A percentile compares a stretch with the other conserved stretches of the same genome.
These are phyloP conservation scores for Diadophis punctatus DNA, from an alignment of 2,113 vertebrate species.

Conservation along the genomic window DNA sequence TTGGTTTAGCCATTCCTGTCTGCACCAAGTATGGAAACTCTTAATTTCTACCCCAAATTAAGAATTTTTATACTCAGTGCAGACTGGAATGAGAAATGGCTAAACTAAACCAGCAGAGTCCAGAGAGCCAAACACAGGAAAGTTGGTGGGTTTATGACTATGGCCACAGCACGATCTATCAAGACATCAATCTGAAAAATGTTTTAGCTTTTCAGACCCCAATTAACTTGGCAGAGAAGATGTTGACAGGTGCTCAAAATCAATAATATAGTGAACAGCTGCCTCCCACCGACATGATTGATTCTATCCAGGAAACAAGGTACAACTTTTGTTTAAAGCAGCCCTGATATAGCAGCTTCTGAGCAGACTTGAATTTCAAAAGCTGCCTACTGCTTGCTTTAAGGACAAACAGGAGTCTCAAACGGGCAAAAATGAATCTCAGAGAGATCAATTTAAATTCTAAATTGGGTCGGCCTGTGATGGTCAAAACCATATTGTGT, in stretches of 20 bases:
- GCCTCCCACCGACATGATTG: background rate
- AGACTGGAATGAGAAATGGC: background rate
- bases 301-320: background rate
- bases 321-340: background rate
- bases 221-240: background rate
- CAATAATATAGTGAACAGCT: background rate
- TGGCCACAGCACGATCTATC: background rate
- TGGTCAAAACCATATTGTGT: background rate
- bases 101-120: background rate
- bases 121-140: background rate
- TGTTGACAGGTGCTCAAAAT: background rate
- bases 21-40: background rate
- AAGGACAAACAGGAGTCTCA: background rate
- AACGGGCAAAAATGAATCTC: background rate
- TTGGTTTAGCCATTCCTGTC: background rate
- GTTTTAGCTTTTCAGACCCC: background rate
- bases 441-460: background rate
- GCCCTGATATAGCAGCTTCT: background rate
- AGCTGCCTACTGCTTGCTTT: background rate
- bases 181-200: background rate
- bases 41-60: background rate
- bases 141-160: background rate
- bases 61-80: background rate
- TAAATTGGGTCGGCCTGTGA: background rate
- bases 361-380: background rate